Evolutionary conservation across 2,888 invertebrate species (phyloP), one percentile per base, ranked within the genome.

Genomic region (Melanostoma mellinum): DNA sequence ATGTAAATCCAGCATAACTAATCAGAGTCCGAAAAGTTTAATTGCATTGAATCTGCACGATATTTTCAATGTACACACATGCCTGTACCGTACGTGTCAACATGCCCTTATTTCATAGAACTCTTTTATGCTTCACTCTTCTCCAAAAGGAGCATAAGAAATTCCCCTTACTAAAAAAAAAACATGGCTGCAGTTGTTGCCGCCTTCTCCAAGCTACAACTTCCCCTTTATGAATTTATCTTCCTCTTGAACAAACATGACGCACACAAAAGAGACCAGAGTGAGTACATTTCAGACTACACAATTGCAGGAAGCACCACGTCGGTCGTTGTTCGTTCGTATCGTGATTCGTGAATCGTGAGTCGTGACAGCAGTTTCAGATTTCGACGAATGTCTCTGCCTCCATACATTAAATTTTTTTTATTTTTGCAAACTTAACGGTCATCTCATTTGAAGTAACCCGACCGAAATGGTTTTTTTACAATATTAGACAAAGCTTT

Each of bases 281-380:
- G 20, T 20, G 63, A 20, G 20, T 20, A 20, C 20, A 20, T 20
- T 20, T 20, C 20, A 20, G 20, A 20, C 20, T 63, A 36, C 50
- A 50, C 38, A 63, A 40, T 50, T 63, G 65, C 63, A 65, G 74
- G 74, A 78, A 84, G 65, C 78, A 84, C 84, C 84, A 84, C 84
- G 84, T 84, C 84, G 84, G 84, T 84, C 84, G 84, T 71, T 82
- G 69, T 68, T 58, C 48, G 60, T 67, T 74, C 69, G 74, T 20
- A 20, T 20, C 20, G 20, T 20, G 20, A 20, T 1, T 20, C 20
- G 20, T 20, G 20, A 20, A 20, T 20, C 20, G 20, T 20, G 20
- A 20, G 20, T 20, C 20, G 20, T 20, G 20, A 20, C 20, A 20
- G 20, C 20, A 20, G 20, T 20, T 20, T 20, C 20, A 20, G 20